phyloP scores from a whole-genome alignment of 2,888 invertebrate genomes.

The Rhopalosiphum nymphaeae region DNA sequence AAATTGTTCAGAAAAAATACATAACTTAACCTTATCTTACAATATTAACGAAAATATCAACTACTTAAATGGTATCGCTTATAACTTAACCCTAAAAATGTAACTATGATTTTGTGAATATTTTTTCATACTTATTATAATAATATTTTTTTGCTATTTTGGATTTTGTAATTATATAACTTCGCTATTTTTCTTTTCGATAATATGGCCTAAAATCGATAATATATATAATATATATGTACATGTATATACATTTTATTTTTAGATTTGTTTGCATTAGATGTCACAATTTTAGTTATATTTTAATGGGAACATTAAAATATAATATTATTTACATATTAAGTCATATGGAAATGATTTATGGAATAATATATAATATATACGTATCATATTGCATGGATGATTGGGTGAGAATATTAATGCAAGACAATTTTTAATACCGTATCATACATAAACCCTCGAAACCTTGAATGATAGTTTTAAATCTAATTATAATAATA shows the following conservation, averaged over 20 bases:
- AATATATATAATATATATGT: neutral
- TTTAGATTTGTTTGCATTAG: neutral
- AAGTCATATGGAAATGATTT: neutral
- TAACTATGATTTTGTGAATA: no score
- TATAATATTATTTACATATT: neutral
- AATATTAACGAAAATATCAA: neutral
- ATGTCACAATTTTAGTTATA: neutral
- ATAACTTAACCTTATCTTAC: neutral
- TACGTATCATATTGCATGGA: neutral
- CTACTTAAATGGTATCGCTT: neutral
- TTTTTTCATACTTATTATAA: no score
- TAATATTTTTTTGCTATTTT: no score
- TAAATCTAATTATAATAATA: neutral
- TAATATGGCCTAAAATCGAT: no score
- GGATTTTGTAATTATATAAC: no score
- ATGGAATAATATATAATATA: neutral
- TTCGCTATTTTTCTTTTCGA: no score
- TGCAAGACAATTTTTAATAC: neutral
- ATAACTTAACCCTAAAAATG: no score
- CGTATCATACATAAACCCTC: neutral
- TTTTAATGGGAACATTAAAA: neutral
- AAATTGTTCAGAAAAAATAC: conserved; percentile 25
- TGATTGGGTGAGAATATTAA: neutral
- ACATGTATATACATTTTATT: neutral
- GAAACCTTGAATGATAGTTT: neutral